Evolutionary conservation across 2,888 invertebrate species (phyloP), one percentile per base, ranked within the genome.

Genomic region (Limenitis camilla): DNA sequence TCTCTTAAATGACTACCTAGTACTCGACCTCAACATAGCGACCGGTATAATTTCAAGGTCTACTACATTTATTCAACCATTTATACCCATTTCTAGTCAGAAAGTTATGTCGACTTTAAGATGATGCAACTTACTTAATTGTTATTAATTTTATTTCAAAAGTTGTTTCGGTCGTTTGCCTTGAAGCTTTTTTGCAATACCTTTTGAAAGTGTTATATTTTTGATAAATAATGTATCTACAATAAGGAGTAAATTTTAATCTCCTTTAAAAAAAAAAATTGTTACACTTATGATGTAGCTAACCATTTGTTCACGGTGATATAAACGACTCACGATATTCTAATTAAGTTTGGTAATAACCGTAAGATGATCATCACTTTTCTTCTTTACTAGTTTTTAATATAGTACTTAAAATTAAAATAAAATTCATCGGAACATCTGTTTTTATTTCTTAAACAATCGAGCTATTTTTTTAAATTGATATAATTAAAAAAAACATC

Each of bases 81-180:
- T 56, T 58, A 55, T 52, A 39, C 55, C 55, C 59, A 64, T 68
- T 63, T 64, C 58, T 63, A 65, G 55, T 59, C 47, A 40, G 58
- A 64, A 65, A 64, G 49, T 60, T 57, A 59, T 56, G 56, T 59
- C 57, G 44, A 58, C 36, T 35, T 33, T 6, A 45, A 41, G 44
- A 57, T 66, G 63, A 56, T 56, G 62, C 60, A 63, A 64, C 48
- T 40, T 45, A 52, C 54, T 56, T 52, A 40, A 53, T 63, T 54
- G 51, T 58, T 53, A 36, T 61, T 61, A 63, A 63, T 58, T 55
- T 52, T 55, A 57, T 68, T 67, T 61, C 50, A 66, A 70, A 69
- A 67, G 67, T 65, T 49, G 68, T 69, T 58, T 58, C 61, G 62
- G 65, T 64, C 62, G 49, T 55, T 61, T 48, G 59, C 62, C 63